Evolutionary conservation across 2,888 invertebrate species (phyloP).

Genomic region (Latrodectus hesperus): DNA sequence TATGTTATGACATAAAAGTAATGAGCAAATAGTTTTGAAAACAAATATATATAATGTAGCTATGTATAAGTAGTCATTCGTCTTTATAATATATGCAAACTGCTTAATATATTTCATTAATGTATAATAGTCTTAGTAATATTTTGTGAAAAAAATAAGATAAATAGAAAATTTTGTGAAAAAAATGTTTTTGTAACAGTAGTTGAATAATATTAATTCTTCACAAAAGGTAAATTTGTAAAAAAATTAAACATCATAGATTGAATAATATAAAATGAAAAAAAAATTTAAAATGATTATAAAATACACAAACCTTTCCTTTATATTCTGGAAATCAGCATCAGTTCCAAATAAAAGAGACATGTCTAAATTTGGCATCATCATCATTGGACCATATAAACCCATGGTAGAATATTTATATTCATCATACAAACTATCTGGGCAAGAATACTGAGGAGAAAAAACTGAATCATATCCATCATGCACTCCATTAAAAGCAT

Average conservation of each 20-base stretch:
- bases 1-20: no score
- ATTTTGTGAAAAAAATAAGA: no score
- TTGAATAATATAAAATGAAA: no score
- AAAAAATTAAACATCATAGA: background rate
- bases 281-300: background rate
- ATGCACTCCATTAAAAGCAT: conserved; percentile 28
- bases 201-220: background rate
- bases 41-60: no score
- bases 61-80: no score
- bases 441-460: conserved; percentile 57
- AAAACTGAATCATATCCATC: conserved; percentile 22
- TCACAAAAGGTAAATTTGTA: background rate
- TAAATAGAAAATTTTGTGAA: background rate
- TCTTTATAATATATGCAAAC: no score
- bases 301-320: conserved; percentile 58
- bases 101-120: no score
- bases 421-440: conserved; percentile 60
- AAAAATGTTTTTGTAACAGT: background rate
- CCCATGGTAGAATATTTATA: conserved; percentile 58
- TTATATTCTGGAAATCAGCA: conserved; percentile 65
- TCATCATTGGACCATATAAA: conserved; percentile 65
- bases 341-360: conserved; percentile 65
- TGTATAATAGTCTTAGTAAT: no score
- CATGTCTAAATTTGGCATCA: conserved; percentile 66
- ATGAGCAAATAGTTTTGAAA: no score